Evolutionary conservation across 2,797 vertebrate species (phyloP).

Genomic region (Phrynocephalus guinanensis): DNA sequence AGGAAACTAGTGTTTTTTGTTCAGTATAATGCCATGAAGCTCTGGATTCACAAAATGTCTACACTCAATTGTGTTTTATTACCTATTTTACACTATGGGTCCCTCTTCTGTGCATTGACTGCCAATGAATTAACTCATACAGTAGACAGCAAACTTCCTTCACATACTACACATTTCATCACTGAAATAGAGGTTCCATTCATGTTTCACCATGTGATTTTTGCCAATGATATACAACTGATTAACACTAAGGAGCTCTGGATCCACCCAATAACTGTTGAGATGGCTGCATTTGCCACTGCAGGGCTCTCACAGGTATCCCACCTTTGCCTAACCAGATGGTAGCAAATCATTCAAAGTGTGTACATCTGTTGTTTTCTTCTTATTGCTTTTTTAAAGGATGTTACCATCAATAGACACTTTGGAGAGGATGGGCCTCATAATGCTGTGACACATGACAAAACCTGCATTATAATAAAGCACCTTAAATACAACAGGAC

Average conservation of each 20-base stretch:
- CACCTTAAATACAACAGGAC: neutral
- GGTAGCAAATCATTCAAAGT: constrained; percentile 16
- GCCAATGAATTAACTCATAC: constrained; percentile 35
- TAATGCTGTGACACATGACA: neutral
- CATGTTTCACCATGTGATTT: constrained; percentile 39
- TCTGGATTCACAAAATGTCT: neutral
- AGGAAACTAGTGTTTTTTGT: neutral
- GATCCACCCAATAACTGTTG: constrained; percentile 58
- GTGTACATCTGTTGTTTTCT: constrained; percentile 7
- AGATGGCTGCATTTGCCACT: constrained; percentile 65
- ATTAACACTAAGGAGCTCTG: constrained; percentile 60
- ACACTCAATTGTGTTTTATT: neutral
- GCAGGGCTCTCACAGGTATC: constrained; percentile 24
- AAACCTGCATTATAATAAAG: neutral
- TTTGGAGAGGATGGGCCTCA: constrained; percentile 10
- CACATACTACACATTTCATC: constrained; percentile 13
- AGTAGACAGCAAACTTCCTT: constrained; percentile 17
- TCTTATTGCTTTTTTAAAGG: constrained; percentile 22
- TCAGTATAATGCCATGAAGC: neutral
- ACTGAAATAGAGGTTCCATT: constrained; percentile 44
- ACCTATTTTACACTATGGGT: neutral
- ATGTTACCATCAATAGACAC: neutral
- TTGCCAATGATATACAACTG: constrained; percentile 62
- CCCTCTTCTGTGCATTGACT: constrained; percentile 12
- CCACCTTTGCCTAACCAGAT: constrained; percentile 37